These are phyloP conservation scores for Galaxea fascicularis DNA, from an alignment of 92 coral and sea anemone species.

Conservation along the genomic window DNA sequence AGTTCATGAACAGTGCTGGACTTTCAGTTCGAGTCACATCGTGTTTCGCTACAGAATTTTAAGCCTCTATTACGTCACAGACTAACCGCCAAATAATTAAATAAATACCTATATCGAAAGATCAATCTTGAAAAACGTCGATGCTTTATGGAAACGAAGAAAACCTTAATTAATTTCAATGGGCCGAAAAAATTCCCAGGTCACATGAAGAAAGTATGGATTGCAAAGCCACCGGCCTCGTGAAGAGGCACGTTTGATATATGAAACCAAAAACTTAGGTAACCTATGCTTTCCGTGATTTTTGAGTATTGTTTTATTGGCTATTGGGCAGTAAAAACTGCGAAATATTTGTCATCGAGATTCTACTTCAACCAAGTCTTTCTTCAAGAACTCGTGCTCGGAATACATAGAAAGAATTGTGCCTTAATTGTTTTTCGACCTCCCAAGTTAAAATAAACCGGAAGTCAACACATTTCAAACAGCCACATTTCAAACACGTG, in stretches of 20 bases:
- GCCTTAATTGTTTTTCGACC: not conserved
- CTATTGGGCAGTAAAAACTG: not conserved
- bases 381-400: slow-evolving; percentile 39
- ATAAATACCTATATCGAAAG: not conserved
- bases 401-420: not conserved
- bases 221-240: not conserved
- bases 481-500: slow-evolving; percentile 14
- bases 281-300: not conserved
- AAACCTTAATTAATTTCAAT: not conserved
- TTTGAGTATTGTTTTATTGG: not conserved
- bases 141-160: not conserved
- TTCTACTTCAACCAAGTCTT: not conserved
- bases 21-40: slow-evolving; percentile 6
- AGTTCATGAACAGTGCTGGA: not conserved
- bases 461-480: not conserved
- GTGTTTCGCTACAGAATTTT: not conserved
- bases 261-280: not conserved
- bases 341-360: not conserved
- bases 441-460: slow-evolving; percentile 26
- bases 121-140: not conserved
- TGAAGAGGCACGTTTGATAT: not conserved
- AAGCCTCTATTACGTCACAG: slow-evolving; percentile 35
- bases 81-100: not conserved
- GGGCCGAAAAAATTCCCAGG: not conserved
- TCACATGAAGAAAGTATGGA: not conserved